Percentiles rank a stretch among this genome's conserved stretches.
phyloP scores from a whole-genome alignment of 2,888 invertebrate genomes.

The Scrobipalpa costella region DNA sequence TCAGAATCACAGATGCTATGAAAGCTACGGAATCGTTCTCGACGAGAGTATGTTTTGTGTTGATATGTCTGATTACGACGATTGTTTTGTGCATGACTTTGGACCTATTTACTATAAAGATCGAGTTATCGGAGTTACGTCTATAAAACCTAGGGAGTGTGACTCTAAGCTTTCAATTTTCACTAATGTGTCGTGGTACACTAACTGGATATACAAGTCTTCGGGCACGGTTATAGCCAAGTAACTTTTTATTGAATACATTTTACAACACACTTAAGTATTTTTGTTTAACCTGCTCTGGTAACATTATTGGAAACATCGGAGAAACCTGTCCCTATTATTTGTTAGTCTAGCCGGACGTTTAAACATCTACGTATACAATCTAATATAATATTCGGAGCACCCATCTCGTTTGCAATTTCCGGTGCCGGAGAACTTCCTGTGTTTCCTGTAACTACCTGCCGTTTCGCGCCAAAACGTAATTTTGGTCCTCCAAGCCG shows the following conservation, averaged over 20 bases:
- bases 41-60: constrained; percentile 28
- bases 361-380: constrained; percentile 6
- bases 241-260: background rate
- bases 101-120: constrained; percentile 28
- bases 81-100: constrained; percentile 30
- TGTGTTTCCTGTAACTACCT: constrained; percentile 34
- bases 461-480: constrained; percentile 34
- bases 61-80: constrained; percentile 26
- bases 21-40: constrained; percentile 13
- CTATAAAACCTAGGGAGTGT: constrained; percentile 23
- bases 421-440: constrained; percentile 35
- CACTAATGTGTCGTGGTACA: constrained; percentile 28
- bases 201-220: constrained; percentile 23
- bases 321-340: background rate
- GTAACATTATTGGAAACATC: background rate
- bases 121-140: constrained; percentile 25
- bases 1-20: constrained; percentile 12
- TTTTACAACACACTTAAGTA: background rate
- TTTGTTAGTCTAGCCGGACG: background rate
- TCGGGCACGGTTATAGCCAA: background rate
- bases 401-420: constrained; percentile 35
- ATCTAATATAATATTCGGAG: constrained; percentile 14
- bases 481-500: constrained; percentile 38
- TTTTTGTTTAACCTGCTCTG: background rate
- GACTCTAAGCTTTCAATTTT: constrained; percentile 24